Evolutionary conservation across 2,888 invertebrate genomes (phyloP), one percentile per base, ranked within the genome.

Genomic region (Toxonevra muliebris): DNA sequence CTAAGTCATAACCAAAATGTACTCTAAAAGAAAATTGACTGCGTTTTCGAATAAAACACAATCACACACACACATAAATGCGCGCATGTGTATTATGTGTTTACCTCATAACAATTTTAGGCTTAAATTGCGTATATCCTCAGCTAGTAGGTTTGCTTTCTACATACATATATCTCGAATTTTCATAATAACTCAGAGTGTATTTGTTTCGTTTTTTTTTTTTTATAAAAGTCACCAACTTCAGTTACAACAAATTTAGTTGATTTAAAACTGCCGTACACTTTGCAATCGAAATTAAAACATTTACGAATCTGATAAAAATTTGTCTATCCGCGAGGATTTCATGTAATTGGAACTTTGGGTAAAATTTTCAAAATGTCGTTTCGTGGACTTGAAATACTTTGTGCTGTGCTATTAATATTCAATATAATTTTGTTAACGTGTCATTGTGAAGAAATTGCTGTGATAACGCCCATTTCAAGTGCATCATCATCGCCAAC

Each of bases 161-260:
- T 40, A 62, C 12, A 60, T 57, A 58, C 17, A 61, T 61, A 57
- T 64, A 66, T 60, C 68, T 69, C 69, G 61, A 65, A 60, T 64
- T 64, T 57, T 45, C 69, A 66, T 62, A 67, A 69, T 61, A 7
- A 52, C 40, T 69, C 61, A 30, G 30, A 2, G 30, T 30, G 30
- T 30, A 7, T 7, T 4, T 30, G 30, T 7, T 4, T 30, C 2
- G 30, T 30, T 30, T 2, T 30, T 30, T 62, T n/a, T 71, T 76
- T 79, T 81, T 79, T 77, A 73, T 74, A 74, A 79, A 80, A 81
- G 77, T 75, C 75, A 73, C 55, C 72, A 71, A 70, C 75, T 67
- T 64, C 30, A 45, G 65, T 61, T 53, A 53, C 66, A 65, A 58
- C 71, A 61, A 70, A 73, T 75, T 80, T 75, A 81, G 80, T 80